Percentiles rank a stretch among this genome's conserved stretches.
These are phyloP conservation scores for Hephaestus fuliginosus DNA, from an alignment of 2,797 vertebrate species.

Conservation along the genomic window DNA sequence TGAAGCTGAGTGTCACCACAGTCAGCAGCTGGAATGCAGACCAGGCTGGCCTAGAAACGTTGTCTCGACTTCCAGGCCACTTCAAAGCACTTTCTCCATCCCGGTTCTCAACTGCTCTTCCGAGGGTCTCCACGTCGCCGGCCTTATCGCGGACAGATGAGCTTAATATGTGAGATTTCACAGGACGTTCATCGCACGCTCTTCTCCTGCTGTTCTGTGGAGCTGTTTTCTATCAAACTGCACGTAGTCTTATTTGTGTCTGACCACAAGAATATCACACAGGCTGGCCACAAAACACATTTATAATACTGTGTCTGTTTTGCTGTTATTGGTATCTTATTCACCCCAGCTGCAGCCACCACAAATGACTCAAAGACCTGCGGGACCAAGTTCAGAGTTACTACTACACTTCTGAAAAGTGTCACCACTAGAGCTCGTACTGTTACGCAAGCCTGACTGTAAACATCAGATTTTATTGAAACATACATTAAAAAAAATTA, in stretches of 20 bases:
- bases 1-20: constrained; percentile 35
- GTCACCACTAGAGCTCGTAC: not conserved
- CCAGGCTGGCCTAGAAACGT: not conserved
- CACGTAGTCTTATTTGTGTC: constrained; percentile 19
- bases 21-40: constrained; percentile 47
- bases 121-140: not conserved
- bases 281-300: constrained; percentile 26
- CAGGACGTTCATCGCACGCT: constrained; percentile 9
- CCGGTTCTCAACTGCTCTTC: constrained; percentile 19
- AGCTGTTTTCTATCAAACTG: constrained; percentile 27
- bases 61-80: constrained; percentile 26
- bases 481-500: not conserved
- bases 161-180: constrained; percentile 5
- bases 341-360: constrained; percentile 22
- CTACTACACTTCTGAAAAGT: constrained; percentile 5
- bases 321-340: constrained; percentile 26
- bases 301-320: constrained; percentile 23
- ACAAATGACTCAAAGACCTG: constrained; percentile 13
- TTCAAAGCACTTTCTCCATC: constrained; percentile 39
- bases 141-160: constrained; percentile 36
- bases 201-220: not conserved
- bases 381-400: not conserved
- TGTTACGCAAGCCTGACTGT: not conserved
- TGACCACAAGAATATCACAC: constrained; percentile 25
- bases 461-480: constrained; percentile 19